Evolutionary conservation across 1,140 invertebrate genomes (phyloP).

Genomic region (Pemphigus obesinymphae): DNA sequence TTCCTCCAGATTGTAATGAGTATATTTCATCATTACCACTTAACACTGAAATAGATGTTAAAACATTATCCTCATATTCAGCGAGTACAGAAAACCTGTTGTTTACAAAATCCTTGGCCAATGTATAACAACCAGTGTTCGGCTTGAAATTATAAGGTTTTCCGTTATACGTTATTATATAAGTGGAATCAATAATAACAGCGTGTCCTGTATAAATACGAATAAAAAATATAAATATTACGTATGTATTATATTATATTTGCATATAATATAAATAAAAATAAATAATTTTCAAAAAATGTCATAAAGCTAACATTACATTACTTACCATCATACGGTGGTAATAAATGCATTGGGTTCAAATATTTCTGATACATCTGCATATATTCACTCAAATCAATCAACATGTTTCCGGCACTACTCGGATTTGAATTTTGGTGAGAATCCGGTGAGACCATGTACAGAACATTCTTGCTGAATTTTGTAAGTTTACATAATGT

Average conservation of each 20-base stretch:
- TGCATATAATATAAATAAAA: not conserved
- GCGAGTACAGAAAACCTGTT: constrained; percentile 3
- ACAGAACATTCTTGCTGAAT: not conserved
- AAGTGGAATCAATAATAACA: not conserved
- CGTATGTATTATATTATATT: too few relatives aligned
- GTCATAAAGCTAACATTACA: not conserved
- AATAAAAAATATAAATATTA: not conserved
- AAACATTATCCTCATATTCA: not conserved
- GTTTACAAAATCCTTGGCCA: not conserved
- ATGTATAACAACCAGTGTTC: not conserved
- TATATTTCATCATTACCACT: not conserved
- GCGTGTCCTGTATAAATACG: not conserved
- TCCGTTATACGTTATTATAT: not conserved
- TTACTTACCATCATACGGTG: constrained; percentile 3
- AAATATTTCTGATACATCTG: not conserved
- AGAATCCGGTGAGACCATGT: not conserved
- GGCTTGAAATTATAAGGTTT: not conserved
- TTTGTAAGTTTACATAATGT: not conserved
- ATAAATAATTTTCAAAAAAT: not conserved
- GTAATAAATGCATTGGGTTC: not conserved
- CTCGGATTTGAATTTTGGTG: not conserved
- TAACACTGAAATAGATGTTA: not conserved
- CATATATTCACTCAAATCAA: not conserved
- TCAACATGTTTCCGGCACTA: not conserved
- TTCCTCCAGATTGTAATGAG: not conserved